Base-by-base conservation (phyloP, 2,888 invertebrate species). In the Oxyteleia sp. region DNA sequence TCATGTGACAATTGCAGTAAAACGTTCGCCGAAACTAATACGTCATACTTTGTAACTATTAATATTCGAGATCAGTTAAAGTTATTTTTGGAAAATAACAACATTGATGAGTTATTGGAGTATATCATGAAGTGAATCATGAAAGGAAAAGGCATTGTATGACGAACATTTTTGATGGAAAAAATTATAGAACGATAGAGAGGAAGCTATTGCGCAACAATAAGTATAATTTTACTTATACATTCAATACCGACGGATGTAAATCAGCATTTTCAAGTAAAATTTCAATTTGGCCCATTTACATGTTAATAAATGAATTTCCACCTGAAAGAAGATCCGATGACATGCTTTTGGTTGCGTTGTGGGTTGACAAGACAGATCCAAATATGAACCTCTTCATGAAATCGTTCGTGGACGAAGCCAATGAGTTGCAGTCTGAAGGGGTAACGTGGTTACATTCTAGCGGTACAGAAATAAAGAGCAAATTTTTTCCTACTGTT, bases 291-390 rank as follows among this genome's bases (percentile, higher is more conserved):
- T 69, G 69, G 69, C 69, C 57, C 0, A 69, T 69, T 23, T 69
- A 69, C 35, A 0, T 57, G 0, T 10, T 7, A 5, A 26, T 69
- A 10, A 43, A 69, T 8, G 69, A 69, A 57, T 23, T 69, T 15
- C 10, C 55, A 8, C 3, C 23, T 8, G 11, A 55, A 13, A 15
- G 3, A 23, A 45, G 23, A 45, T 20, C 4, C 3, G 0, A 10
- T 10, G 32, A 55, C 29, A 55, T 55, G 23, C 29, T 68, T 29
- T 5, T 68, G 0, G 29, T 15, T 2, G 32, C 71, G 0, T 8
- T 59, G 1, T 76, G 68, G 76, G 76, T 76, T 2, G 76, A 76
- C 16, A 51, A 76, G 15, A 49, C 41, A 5, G 68, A 66, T 18
- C 76, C 76, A 7, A 68, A 76, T 23, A 76, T 76, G 68, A 59